A percentile compares a stretch with the other conserved stretches of the same genome.
These are phyloP conservation scores for Callimorpha dominula DNA, from an alignment of 2,888 invertebrate genomes.

Conservation along the genomic window DNA sequence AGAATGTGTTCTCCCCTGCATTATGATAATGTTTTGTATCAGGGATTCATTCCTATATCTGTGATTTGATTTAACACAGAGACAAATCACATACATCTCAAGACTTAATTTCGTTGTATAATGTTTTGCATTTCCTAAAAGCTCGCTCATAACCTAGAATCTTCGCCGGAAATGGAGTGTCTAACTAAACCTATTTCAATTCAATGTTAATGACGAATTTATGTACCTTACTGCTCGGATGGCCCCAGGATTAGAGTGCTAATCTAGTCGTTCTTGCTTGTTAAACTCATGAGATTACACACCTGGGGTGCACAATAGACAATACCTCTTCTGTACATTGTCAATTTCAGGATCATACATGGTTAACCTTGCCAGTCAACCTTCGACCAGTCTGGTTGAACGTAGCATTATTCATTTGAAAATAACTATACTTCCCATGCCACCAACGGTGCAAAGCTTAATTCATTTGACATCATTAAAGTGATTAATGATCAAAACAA, in stretches of 20 bases:
- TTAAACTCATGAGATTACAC: too few species aligned
- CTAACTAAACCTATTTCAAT: not conserved
- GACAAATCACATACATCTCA: not conserved
- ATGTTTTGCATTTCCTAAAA: not conserved
- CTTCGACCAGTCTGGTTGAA: not conserved
- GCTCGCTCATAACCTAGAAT: not conserved
- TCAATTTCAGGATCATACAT: not conserved
- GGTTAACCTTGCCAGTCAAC: not conserved
- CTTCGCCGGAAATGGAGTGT: not conserved
- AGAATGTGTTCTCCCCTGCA: not conserved
- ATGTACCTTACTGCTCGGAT: not conserved
- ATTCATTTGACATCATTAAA: slow-evolving; percentile 61
- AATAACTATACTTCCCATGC: slow-evolving; percentile 47
- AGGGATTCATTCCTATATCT: not conserved
- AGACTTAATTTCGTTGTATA: not conserved
- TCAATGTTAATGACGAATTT: not conserved
- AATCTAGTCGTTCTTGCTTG: not conserved
- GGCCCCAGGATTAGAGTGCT: not conserved
- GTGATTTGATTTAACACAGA: not conserved
- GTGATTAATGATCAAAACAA: slow-evolving; percentile 59
- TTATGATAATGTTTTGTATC: not conserved
- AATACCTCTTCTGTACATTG: too few species aligned
- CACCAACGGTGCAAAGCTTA: slow-evolving; percentile 48
- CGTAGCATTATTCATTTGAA: slow-evolving; percentile 32
- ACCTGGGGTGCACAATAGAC: too few species aligned